A percentile compares a stretch with the other conserved stretches of the same genome.
phyloP scores from a whole-genome alignment of 2,113 vertebrate genomes.

The Lamprotornis superbus region DNA sequence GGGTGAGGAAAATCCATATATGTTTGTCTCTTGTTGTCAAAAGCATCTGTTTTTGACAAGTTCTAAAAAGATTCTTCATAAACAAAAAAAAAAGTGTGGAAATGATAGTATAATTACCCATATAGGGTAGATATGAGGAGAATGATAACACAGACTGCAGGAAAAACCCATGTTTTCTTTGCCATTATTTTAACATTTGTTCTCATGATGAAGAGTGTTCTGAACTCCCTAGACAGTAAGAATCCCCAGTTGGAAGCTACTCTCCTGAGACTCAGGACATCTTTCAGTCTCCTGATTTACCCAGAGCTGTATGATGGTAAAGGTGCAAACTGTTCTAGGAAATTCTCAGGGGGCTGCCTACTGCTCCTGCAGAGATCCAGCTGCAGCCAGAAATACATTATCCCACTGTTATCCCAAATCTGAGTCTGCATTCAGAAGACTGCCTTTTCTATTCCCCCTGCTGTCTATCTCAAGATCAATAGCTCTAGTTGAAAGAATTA shows the following conservation, averaged over 20 bases:
- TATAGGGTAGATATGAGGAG: neutral
- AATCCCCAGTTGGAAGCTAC: neutral
- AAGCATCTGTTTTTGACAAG: neutral
- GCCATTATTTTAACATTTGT: neutral
- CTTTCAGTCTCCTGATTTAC: neutral
- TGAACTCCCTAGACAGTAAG: neutral
- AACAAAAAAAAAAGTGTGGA: neutral
- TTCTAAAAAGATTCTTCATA: neutral
- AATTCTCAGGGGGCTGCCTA: constrained; percentile 28
- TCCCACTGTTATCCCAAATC: neutral
- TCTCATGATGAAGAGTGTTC: neutral
- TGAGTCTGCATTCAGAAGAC: neutral
- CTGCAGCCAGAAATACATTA: neutral
- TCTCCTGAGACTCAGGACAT: neutral
- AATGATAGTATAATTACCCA: neutral
- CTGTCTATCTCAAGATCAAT: neutral
- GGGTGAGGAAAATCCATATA: neutral
- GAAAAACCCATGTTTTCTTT: neutral
- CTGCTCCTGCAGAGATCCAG: neutral
- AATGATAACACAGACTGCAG: neutral
- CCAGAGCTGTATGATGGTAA: neutral
- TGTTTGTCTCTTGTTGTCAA: neutral
- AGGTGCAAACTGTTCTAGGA: constrained; percentile 11
- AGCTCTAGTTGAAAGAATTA: neutral
- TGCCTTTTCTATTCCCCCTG: neutral